phyloP scores from a whole-genome alignment of 1,140 invertebrate species.

The Diabrotica undecimpunctata region DNA sequence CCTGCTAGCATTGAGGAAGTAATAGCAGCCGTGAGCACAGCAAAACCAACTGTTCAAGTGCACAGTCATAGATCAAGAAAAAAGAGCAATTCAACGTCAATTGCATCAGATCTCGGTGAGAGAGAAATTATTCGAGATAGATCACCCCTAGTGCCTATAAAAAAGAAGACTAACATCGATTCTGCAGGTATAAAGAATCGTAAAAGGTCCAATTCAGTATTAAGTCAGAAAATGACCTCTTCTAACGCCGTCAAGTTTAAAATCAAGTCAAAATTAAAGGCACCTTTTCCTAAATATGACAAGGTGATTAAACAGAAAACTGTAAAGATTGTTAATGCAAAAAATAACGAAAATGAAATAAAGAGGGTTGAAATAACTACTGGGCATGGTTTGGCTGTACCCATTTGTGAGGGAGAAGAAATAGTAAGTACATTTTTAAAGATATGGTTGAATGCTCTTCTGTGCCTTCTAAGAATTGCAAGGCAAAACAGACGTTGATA shows the following conservation, averaged over 20 bases:
- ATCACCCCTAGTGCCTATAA: background rate
- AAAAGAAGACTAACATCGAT: background rate
- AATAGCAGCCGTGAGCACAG: slow-evolving; percentile 53
- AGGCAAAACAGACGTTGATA: no score
- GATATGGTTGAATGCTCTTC: no score
- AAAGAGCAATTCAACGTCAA: slow-evolving; percentile 26
- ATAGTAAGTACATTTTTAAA: slow-evolving; percentile 50
- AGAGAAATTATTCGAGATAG: background rate
- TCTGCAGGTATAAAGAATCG: background rate
- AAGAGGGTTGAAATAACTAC: slow-evolving; percentile 49
- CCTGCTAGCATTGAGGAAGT: slow-evolving; percentile 54
- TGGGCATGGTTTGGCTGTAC: slow-evolving; percentile 51
- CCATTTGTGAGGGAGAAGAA: slow-evolving; percentile 57
- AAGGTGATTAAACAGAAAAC: slow-evolving; percentile 35
- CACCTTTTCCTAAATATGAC: background rate
- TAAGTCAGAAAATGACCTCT: background rate
- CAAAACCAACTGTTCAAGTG: slow-evolving; percentile 48
- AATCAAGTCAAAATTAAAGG: slow-evolving; percentile 28
- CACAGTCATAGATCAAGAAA: slow-evolving; percentile 13
- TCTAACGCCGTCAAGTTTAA: slow-evolving; percentile 19
- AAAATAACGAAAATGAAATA: slow-evolving; percentile 44
- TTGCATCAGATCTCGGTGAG: background rate
- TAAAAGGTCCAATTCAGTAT: slow-evolving; percentile 12
- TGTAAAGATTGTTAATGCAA: slow-evolving; percentile 38
- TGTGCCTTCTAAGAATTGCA: no score